phyloP scores from a whole-genome alignment of 2,113 vertebrate species.

The Salvelinus sp. region DNA sequence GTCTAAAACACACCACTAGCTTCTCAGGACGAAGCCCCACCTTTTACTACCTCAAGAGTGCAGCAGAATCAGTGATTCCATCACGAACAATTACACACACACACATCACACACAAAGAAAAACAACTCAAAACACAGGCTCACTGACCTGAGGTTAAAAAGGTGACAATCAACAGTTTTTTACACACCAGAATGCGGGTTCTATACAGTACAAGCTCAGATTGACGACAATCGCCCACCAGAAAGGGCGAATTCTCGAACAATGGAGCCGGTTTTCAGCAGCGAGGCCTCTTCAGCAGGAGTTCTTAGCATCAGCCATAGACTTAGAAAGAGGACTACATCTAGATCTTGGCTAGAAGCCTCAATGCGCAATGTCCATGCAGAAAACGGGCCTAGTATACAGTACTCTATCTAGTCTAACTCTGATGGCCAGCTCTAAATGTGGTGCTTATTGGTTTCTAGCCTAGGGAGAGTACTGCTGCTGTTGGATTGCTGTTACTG shows the following conservation, averaged over 20 bases:
- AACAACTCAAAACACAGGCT: slow-evolving; percentile 25
- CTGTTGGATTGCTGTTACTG: no score
- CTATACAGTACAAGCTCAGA: neutral
- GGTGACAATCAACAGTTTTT: neutral
- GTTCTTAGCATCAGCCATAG: neutral
- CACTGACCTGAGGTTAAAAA: neutral
- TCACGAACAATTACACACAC: no score
- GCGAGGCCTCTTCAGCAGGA: slow-evolving; percentile 1
- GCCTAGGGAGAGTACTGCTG: no score
- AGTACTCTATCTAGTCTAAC: no score
- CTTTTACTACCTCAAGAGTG: neutral
- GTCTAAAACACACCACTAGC: slow-evolving; percentile 23
- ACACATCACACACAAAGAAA: slow-evolving; percentile 4
- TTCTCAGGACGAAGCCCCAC: neutral
- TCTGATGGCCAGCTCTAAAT: no score
- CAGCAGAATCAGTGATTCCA: neutral
- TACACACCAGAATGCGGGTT: neutral
- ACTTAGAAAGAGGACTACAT: no score
- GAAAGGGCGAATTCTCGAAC: neutral
- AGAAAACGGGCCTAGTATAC: no score
- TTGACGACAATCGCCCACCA: neutral
- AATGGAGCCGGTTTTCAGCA: neutral
- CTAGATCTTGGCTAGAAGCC: no score
- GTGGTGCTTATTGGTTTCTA: no score
- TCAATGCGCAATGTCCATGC: no score